phyloP scores from a whole-genome alignment of 2,888 invertebrate genomes.

The Cerceris rybyensis region DNA sequence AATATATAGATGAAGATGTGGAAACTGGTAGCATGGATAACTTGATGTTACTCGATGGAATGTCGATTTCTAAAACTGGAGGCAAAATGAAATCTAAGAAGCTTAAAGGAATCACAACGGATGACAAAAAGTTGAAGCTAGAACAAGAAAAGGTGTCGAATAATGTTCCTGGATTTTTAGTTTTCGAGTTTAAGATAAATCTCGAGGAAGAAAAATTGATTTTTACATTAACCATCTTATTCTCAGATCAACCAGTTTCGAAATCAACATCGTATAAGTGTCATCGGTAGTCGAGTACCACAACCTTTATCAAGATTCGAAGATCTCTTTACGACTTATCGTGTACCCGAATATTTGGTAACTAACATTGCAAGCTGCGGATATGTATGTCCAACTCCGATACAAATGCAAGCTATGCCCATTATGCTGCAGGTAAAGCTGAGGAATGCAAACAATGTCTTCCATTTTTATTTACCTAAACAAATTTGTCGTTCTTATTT shows the following conservation, averaged over 20 bases:
- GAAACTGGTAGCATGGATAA: constrained; percentile 50
- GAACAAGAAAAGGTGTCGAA: constrained; percentile 81
- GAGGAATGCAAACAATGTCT: not conserved
- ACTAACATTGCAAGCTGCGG: constrained; percentile 88
- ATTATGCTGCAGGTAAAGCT: constrained; percentile 89
- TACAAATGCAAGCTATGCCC: constrained; percentile 97
- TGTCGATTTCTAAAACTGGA: constrained; percentile 81
- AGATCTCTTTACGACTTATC: constrained; percentile 84
- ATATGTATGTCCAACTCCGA: constrained; percentile 91
- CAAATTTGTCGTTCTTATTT: constrained; percentile 39
- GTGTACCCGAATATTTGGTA: constrained; percentile 85
- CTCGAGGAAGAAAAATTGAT: not conserved
- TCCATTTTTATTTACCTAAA: not conserved
- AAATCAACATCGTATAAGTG: constrained; percentile 90
- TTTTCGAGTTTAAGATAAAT: not conserved
- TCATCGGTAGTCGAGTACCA: constrained; percentile 91
- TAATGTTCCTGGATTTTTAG: not conserved
- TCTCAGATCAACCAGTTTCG: constrained; percentile 88
- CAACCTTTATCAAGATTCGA: constrained; percentile 88
- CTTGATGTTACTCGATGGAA: constrained; percentile 81
- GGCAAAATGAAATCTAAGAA: constrained; percentile 68
- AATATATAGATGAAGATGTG: constrained; percentile 76
- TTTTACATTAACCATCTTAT: constrained; percentile 36
- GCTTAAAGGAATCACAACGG: constrained; percentile 78
- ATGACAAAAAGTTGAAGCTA: constrained; percentile 81